Conservation (phyloP, 1,140 invertebrate species). For the Sinonovacula constricta region DNA sequence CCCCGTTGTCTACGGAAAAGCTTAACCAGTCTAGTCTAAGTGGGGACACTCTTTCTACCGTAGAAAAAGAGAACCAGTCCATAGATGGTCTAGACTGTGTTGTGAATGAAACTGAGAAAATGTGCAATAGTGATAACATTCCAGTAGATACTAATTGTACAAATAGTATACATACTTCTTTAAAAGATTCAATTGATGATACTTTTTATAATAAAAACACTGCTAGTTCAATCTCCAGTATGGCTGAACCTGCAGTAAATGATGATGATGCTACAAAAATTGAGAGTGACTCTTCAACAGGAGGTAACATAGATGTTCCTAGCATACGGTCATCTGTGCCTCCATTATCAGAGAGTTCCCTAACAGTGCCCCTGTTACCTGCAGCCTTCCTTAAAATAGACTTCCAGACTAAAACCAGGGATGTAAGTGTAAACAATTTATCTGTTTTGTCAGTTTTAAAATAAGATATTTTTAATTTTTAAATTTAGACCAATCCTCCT, state of each 20-base stretch:
- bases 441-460: no score
- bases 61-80: no score
- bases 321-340: slow-evolving; percentile 45
- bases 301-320: background rate
- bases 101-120: background rate
- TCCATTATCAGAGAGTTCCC: slow-evolving; percentile 58
- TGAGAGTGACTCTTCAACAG: slow-evolving; percentile 11
- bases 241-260: background rate
- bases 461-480: no score
- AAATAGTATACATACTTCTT: slow-evolving; percentile 9
- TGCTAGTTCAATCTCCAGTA: background rate
- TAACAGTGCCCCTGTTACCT: slow-evolving; percentile 67
- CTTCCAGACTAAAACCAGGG: slow-evolving; percentile 22
- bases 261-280: background rate
- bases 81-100: no score
- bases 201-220: background rate
- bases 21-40: no score
- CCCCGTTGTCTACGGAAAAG: no score
- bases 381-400: slow-evolving; percentile 59
- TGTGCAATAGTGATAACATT: background rate
- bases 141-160: background rate
- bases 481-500: no score
- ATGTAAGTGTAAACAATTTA: no score
- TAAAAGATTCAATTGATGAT: background rate
- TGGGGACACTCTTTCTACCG: no score